A percentile compares a stretch with the other conserved stretches of the same genome.
Conservation (phyloP, 2,888 invertebrate species). For the Rhyacophila evoluta region DNA sequence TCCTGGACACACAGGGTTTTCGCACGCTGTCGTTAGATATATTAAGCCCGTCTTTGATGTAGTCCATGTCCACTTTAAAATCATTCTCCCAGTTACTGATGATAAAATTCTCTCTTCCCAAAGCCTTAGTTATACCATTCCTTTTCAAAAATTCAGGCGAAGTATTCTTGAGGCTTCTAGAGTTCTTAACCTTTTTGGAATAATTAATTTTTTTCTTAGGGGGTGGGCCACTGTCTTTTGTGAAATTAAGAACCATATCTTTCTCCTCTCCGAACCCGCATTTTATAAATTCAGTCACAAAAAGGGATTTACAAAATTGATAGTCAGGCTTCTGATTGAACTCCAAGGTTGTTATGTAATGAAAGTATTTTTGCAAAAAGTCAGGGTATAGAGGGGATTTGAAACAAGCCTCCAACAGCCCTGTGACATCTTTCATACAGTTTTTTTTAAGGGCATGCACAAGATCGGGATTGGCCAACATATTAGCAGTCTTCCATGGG, state of each 20-base stretch:
- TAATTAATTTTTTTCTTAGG: slow-evolving; percentile 63
- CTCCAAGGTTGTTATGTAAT: slow-evolving; percentile 77
- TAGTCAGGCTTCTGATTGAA: slow-evolving; percentile 85
- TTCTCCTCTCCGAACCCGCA: slow-evolving; percentile 65
- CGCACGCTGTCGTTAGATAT: slow-evolving; percentile 66
- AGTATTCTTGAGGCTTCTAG: slow-evolving; percentile 60
- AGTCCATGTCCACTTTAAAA: slow-evolving; percentile 64
- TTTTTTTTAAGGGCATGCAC: slow-evolving; percentile 77
- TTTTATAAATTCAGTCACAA: slow-evolving; percentile 74
- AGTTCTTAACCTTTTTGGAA: slow-evolving; percentile 60
- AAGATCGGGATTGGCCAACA: slow-evolving; percentile 73
- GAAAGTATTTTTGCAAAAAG: slow-evolving; percentile 78
- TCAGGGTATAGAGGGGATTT: slow-evolving; percentile 74
- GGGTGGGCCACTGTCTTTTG: slow-evolving; percentile 62
- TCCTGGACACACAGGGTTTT: slow-evolving; percentile 66
- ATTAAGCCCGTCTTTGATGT: slow-evolving; percentile 65
- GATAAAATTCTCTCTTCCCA: slow-evolving; percentile 64
- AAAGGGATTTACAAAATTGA: slow-evolving; percentile 76
- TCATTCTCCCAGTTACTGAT: slow-evolving; percentile 63
- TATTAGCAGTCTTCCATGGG: slow-evolving; percentile 87
- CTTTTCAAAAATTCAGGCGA: slow-evolving; percentile 63
- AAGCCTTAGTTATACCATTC: slow-evolving; percentile 64
- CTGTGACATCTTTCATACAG: slow-evolving; percentile 73
- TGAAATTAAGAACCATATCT: slow-evolving; percentile 65
- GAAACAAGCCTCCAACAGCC: slow-evolving; percentile 73